phyloP scores from a whole-genome alignment of 2,888 invertebrate genomes.

The Macrophya alboannulata region DNA sequence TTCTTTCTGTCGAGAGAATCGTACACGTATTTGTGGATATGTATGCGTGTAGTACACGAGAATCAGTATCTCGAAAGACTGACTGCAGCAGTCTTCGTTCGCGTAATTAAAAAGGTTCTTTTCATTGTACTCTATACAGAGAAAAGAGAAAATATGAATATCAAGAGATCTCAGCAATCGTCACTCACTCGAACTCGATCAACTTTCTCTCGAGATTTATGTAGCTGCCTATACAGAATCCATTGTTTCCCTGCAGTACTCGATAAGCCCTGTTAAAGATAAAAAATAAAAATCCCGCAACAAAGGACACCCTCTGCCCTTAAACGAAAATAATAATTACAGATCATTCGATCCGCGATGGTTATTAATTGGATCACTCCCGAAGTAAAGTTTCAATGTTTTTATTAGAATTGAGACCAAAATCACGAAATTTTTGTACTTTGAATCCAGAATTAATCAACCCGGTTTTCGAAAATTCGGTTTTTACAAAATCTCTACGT shows the following conservation, averaged over 20 bases:
- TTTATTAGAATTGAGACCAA: not conserved
- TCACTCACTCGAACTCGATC: constrained; percentile 32
- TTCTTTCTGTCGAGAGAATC: constrained; percentile 16
- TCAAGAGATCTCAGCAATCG: constrained; percentile 28
- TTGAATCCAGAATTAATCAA: not conserved
- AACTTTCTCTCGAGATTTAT: not conserved
- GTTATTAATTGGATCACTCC: not conserved
- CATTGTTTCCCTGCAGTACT: constrained; percentile 32
- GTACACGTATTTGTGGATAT: too few relatives aligned
- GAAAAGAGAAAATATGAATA: not conserved
- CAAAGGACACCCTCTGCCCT: not conserved
- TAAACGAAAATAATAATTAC: not conserved
- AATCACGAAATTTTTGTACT: not conserved
- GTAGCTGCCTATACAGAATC: not conserved
- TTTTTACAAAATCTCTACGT: too few relatives aligned
- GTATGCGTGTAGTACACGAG: constrained; percentile 9
- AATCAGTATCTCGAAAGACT: constrained; percentile 17
- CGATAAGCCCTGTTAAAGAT: not conserved
- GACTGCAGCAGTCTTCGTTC: not conserved
- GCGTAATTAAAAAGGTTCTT: constrained; percentile 34
- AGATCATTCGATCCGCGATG: not conserved
- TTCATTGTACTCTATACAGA: not conserved
- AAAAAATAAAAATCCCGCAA: not conserved
- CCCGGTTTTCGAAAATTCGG: too few relatives aligned
- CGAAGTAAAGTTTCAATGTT: not conserved